These are phyloP conservation scores for Spodoptera littoralis DNA, from an alignment of 2,888 invertebrate genomes.

Conservation along the genomic window DNA sequence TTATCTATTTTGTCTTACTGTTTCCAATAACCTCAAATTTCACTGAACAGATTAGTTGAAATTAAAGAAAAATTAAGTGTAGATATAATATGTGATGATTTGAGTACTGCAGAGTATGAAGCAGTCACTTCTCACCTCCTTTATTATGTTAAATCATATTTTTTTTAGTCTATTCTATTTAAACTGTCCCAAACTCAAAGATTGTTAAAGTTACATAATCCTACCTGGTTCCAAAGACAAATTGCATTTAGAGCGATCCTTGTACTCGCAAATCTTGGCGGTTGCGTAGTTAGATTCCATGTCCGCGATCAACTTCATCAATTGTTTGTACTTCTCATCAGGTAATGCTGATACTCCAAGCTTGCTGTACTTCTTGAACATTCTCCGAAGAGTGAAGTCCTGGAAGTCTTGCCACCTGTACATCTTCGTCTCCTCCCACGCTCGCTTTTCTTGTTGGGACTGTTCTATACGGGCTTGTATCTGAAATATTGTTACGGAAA, in stretches of 20 bases:
- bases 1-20: too few relatives aligned
- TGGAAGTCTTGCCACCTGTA: constrained; percentile 93
- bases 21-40: too few relatives aligned
- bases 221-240: constrained; percentile 92
- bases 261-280: constrained; percentile 93
- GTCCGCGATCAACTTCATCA: constrained; percentile 90
- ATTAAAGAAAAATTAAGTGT: too few relatives aligned
- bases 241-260: constrained; percentile 90
- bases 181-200: too few relatives aligned
- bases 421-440: constrained; percentile 91
- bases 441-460: constrained; percentile 89
- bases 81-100: too few relatives aligned
- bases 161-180: too few relatives aligned
- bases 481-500: constrained; percentile 61
- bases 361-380: constrained; percentile 92
- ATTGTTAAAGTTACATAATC: constrained; percentile 3
- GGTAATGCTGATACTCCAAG: constrained; percentile 93
- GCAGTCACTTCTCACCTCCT: too few relatives aligned
- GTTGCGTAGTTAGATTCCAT: constrained; percentile 94
- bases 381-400: constrained; percentile 91
- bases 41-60: too few relatives aligned
- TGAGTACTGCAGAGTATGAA: too few relatives aligned
- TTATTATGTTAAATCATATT: too few relatives aligned
- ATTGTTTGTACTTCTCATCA: constrained; percentile 90
- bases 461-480: constrained; percentile 79